phyloP scores from a whole-genome alignment of 2,797 vertebrate species.

The Hemitrygon akajei region DNA sequence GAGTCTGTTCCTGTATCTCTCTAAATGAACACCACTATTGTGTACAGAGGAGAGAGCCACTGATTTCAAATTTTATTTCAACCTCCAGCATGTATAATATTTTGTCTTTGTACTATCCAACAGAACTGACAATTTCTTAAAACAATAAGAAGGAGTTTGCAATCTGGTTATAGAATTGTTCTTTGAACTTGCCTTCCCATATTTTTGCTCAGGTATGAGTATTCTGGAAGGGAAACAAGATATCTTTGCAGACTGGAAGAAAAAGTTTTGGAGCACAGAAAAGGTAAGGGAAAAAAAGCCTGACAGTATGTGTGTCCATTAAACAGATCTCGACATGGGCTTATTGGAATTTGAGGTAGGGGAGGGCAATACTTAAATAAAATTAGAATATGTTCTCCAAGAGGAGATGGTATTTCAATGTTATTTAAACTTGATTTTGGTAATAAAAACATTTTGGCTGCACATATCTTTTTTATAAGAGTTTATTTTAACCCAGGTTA shows the following conservation, averaged over 20 bases:
- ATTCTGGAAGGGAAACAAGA: slow-evolving; percentile 77
- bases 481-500: background rate
- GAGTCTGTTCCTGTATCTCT: too few species aligned
- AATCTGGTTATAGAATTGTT: background rate
- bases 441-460: background rate
- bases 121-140: background rate
- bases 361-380: background rate
- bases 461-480: background rate
- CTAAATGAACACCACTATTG: too few species aligned
- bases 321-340: background rate
- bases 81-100: too few species aligned
- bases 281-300: slow-evolving; percentile 59
- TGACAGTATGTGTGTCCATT: background rate
- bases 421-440: background rate
- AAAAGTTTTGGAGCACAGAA: slow-evolving; percentile 82
- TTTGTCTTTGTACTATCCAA: too few species aligned
- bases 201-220: slow-evolving; percentile 68
- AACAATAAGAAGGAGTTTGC: background rate
- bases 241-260: slow-evolving; percentile 71
- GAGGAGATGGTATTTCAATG: background rate
- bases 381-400: too few species aligned
- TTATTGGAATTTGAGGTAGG: background rate
- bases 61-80: too few species aligned
- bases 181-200: slow-evolving; percentile 38
- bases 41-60: too few species aligned